Evolutionary conservation across 2,113 vertebrate species (phyloP), one percentile per base, ranked within the genome.

Genomic region (Shinisaurus crocodilurus): DNA sequence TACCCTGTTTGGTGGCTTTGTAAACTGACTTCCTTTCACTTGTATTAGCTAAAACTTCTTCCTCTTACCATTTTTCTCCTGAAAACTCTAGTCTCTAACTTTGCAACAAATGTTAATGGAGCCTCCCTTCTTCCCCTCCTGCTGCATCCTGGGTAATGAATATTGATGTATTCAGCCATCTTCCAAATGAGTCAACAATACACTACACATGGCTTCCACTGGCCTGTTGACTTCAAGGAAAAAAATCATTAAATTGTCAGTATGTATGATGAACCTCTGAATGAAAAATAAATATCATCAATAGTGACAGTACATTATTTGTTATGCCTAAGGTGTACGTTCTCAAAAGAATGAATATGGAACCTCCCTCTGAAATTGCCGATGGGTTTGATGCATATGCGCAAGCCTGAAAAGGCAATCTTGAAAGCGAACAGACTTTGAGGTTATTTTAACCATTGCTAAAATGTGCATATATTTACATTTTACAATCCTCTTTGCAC

Each of bases 171-270:
- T 43, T 57, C 15, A 86, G 76, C 6, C 86, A 83, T 90, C 76
- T 74, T 95, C 90, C 86, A 93, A 96, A 93, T 80, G 69, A 96
- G 85, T 83, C 88, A 91, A 95, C 32, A 94, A 94, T 77, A 87
- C 85, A 94, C 93, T 77, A 87, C 85, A 74, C 45, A 90, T 34
- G 75, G 90, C 57, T 93, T 90, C 88, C 67, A 89, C 7, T 40
- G 77, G 54, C 18, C 79, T 91, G 86, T 13, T 94, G 90, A 48
- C 84, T 88, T 90, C 67, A 69, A 85, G 54, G 34, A 37, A 15
- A 94, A 92, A 94, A 96, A 93, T 88, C 90, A 96, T 93, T 96
- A 94, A 93, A 92, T 93, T 95, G 92, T 96, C 94, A 93, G 89
- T 91, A 85, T 69, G 76, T 89, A 89, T 91, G 92, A 96, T 95